Percentiles rank a stretch among this genome's conserved stretches.
Conservation (phyloP, 2,888 invertebrate genomes). For the Drosophila eohydei region DNA sequence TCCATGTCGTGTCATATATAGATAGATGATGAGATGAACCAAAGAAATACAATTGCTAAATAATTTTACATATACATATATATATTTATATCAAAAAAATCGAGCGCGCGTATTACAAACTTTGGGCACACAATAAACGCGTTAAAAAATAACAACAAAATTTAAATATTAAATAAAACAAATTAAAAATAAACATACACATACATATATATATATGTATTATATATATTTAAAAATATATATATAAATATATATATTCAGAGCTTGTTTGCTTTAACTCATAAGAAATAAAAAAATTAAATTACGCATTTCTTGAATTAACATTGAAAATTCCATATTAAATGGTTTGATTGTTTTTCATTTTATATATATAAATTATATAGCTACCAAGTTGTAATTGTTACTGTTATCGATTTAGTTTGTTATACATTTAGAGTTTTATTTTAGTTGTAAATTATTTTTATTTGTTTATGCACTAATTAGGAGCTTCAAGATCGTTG, state of each 20-base stretch:
- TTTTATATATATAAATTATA: slow-evolving; percentile 56
- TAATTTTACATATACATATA: slow-evolving; percentile 72
- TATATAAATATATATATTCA: slow-evolving; percentile 17
- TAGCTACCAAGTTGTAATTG: slow-evolving; percentile 77
- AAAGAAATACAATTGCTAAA: slow-evolving; percentile 51
- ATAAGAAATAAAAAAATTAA: slow-evolving; percentile 50
- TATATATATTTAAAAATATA: slow-evolving; percentile 8
- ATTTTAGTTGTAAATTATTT: slow-evolving; percentile 41
- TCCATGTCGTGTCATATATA: slow-evolving; percentile 26
- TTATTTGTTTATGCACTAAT: slow-evolving; percentile 73
- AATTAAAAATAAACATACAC: slow-evolving; percentile 52
- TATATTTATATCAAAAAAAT: slow-evolving; percentile 74
- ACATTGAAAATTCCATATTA: slow-evolving; percentile 52
- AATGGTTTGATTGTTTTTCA: slow-evolving; percentile 27
- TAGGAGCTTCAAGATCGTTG: slow-evolving; percentile 82
- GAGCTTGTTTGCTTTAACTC: slow-evolving; percentile 22
- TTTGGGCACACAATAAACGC: slow-evolving; percentile 77
- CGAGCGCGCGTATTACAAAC: slow-evolving; percentile 78
- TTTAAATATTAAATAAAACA: slow-evolving; percentile 81
- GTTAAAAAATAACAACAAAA: slow-evolving; percentile 78
- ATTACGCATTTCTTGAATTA: slow-evolving; percentile 50
- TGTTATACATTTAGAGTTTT: slow-evolving; percentile 17
- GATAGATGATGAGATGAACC: slow-evolving; percentile 31
- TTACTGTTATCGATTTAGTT: slow-evolving; percentile 26
- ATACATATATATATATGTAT: slow-evolving; percentile 7